These are phyloP conservation scores for Chirona hameri DNA, from an alignment of 2,888 invertebrate species.

Conservation along the genomic window DNA sequence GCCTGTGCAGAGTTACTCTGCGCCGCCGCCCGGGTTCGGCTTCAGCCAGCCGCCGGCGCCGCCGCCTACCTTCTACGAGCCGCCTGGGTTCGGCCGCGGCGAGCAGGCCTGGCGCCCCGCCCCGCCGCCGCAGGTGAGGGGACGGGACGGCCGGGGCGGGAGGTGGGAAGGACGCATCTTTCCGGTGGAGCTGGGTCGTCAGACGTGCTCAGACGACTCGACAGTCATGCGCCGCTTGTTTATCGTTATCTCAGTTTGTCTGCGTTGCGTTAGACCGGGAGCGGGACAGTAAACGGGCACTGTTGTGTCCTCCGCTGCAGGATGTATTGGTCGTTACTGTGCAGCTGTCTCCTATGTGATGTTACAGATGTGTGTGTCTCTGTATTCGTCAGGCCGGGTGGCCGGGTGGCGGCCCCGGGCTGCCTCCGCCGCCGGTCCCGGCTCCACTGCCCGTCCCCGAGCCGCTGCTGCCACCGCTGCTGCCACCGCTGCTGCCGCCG, in stretches of 20 bases:
- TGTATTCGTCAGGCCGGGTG: neutral
- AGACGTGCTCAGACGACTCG: too few species aligned
- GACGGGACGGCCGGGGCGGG: neutral
- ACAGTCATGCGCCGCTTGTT: too few species aligned
- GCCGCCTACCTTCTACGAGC: conserved; percentile 1
- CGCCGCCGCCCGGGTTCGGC: neutral
- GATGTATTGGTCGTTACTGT: too few species aligned
- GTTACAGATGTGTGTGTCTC: neutral
- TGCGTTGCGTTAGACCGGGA: too few species aligned
- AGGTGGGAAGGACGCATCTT: too few species aligned
- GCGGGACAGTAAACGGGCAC: too few species aligned
- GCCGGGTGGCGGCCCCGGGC: neutral
- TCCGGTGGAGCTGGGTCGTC: too few species aligned
- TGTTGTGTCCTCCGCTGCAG: too few species aligned
- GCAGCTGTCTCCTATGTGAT: too few species aligned
- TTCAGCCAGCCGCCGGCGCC: neutral
- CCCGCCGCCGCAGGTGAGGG: conserved; percentile 3
- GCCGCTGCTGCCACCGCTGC: neutral
- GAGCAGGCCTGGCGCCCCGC: neutral
- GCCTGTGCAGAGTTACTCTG: neutral
- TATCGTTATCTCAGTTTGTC: too few species aligned
- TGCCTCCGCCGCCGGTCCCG: neutral
- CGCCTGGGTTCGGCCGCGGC: neutral
- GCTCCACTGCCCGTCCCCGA: neutral
- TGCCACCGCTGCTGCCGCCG: too few species aligned